phyloP scores from a whole-genome alignment of 2,888 invertebrate genomes.

The Phlogophora meticulosa region DNA sequence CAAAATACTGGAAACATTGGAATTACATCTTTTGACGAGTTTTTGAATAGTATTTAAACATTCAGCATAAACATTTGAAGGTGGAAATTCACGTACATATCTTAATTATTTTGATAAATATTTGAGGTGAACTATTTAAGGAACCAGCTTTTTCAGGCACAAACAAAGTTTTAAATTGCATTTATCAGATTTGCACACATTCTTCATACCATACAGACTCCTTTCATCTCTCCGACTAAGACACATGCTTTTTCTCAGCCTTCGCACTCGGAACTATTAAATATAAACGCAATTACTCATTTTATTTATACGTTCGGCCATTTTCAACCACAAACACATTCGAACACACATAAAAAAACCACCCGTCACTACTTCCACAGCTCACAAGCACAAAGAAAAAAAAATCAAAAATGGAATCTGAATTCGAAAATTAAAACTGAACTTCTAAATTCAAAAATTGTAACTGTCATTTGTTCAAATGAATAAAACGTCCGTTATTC shows the following conservation, averaged over 20 bases:
- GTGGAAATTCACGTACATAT: not conserved
- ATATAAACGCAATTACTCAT: constrained; percentile 40
- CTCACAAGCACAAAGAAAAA: constrained; percentile 18
- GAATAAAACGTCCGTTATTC: constrained; percentile 4
- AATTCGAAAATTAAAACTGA: constrained; percentile 9
- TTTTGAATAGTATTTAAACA: not conserved
- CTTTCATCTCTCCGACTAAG: constrained; percentile 21
- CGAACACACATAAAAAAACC: constrained; percentile 37
- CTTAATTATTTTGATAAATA: not conserved
- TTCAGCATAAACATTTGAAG: not conserved
- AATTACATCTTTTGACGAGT: not conserved
- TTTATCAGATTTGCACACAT: constrained; percentile 18
- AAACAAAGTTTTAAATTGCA: not conserved
- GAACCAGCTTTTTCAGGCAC: not conserved
- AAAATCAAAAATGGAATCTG: constrained; percentile 32
- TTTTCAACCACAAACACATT: constrained; percentile 53
- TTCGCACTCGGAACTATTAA: constrained; percentile 37
- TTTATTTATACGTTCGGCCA: constrained; percentile 50
- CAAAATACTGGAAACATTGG: constrained; percentile 27
- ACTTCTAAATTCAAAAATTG: constrained; percentile 15
- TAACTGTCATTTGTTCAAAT: constrained; percentile 31
- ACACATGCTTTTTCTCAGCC: constrained; percentile 10
- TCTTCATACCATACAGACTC: constrained; percentile 25
- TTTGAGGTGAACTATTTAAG: not conserved
- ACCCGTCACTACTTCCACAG: constrained; percentile 25